phyloP scores from a whole-genome alignment of 2,113 vertebrate species.

The Pelmatolapia mariae region DNA sequence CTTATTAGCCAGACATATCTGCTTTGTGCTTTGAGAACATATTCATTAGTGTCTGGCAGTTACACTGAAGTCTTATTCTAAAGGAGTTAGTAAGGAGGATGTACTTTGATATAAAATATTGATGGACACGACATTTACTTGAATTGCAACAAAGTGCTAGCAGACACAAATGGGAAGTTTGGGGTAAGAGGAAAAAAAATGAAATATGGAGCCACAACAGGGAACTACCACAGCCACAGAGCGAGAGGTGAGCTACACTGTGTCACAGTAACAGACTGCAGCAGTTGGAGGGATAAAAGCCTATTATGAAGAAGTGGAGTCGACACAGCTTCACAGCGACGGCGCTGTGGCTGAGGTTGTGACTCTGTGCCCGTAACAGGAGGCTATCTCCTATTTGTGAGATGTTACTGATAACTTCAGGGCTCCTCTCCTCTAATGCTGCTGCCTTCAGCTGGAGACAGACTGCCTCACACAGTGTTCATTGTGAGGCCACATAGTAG shows the following conservation, averaged over 20 bases:
- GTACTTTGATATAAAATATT: conserved; percentile 66
- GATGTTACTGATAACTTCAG: conserved; percentile 1
- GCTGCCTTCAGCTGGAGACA: neutral
- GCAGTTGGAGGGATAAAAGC: conserved; percentile 14
- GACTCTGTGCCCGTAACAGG: conserved; percentile 5
- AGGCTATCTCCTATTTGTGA: neutral
- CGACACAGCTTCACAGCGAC: neutral
- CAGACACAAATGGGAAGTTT: conserved; percentile 20
- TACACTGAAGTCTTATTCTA: neutral
- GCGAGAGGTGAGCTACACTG: neutral
- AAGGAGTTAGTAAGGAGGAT: conserved; percentile 21
- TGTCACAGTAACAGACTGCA: conserved; percentile 22
- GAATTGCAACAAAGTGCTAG: conserved; percentile 47
- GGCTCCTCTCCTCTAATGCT: neutral
- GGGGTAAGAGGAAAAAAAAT: neutral
- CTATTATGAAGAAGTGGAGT: neutral
- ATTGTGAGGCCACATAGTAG: neutral
- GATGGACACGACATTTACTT: conserved; percentile 42
- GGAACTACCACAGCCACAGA: neutral
- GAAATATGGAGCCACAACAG: neutral
- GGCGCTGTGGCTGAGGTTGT: neutral
- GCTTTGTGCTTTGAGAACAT: conserved; percentile 3
- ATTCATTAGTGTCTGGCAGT: conserved; percentile 21
- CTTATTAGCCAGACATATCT: conserved; percentile 14
- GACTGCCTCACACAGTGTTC: neutral